Percentiles rank a stretch among this genome's conserved stretches.
Conservation (phyloP, 2,888 invertebrate species). For the Nebria salina region DNA sequence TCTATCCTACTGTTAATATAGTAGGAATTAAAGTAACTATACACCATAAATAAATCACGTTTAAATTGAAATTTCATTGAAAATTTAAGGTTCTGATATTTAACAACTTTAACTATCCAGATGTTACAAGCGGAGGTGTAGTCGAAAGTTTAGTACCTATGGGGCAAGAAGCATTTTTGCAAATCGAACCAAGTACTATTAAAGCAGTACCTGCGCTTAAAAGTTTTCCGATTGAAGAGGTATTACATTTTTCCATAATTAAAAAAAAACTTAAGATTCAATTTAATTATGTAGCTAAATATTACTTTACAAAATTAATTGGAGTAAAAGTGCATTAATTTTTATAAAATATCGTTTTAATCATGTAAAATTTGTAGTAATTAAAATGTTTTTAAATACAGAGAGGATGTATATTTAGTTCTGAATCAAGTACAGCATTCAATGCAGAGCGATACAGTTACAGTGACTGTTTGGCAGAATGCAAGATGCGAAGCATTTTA, state of each 20-base stretch:
- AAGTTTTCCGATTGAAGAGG: slow-evolving; percentile 2
- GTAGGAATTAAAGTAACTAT: slow-evolving; percentile 64
- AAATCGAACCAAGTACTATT: slow-evolving; percentile 46
- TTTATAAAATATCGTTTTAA: too few relatives aligned
- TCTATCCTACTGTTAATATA: slow-evolving; percentile 64
- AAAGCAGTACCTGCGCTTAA: slow-evolving; percentile 11
- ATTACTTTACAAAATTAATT: too few relatives aligned
- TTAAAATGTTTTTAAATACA: background rate
- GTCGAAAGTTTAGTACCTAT: slow-evolving; percentile 55
- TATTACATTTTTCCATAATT: background rate
- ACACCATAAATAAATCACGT: background rate
- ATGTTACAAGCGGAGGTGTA: slow-evolving; percentile 67
- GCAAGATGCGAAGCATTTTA: slow-evolving; percentile 29
- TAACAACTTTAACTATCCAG: slow-evolving; percentile 68
- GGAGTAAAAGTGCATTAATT: too few relatives aligned
- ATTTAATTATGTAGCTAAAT: too few relatives aligned
- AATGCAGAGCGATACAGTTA: slow-evolving; percentile 26
- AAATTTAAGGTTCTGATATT: slow-evolving; percentile 66
- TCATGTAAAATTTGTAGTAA: background rate
- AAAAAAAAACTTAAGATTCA: background rate
- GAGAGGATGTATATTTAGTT: slow-evolving; percentile 14
- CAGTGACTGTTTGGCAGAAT: slow-evolving; percentile 35
- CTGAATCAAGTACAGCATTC: slow-evolving; percentile 22
- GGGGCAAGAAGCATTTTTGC: slow-evolving; percentile 54
- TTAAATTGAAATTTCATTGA: background rate